These are phyloP conservation scores for Pandemis corylana DNA, from an alignment of 2,888 invertebrate species.

Conservation along the genomic window DNA sequence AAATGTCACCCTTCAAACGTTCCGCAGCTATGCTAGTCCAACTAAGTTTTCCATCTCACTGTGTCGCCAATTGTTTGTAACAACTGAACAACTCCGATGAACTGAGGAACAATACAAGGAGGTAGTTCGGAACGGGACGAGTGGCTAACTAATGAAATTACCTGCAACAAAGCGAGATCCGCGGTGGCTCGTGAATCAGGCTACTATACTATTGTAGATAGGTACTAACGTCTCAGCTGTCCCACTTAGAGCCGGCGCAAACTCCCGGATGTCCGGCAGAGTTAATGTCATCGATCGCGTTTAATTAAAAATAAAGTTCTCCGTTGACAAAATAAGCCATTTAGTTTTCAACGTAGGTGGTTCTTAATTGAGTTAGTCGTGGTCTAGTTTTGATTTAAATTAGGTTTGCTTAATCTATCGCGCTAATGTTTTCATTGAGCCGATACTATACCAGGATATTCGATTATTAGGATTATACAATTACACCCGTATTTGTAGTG, in stretches of 20 bases:
- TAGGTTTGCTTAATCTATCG: neutral
- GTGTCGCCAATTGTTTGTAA: constrained; percentile 36
- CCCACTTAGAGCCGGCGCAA: constrained; percentile 35
- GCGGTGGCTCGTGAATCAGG: constrained; percentile 56
- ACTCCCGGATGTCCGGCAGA: constrained; percentile 35
- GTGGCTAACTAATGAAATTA: constrained; percentile 69
- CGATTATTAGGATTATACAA: neutral
- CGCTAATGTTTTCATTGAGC: neutral
- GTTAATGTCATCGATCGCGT: constrained; percentile 31
- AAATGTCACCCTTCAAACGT: constrained; percentile 7
- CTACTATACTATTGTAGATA: constrained; percentile 16
- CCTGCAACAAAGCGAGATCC: constrained; percentile 69
- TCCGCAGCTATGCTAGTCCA: constrained; percentile 2
- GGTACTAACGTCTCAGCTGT: constrained; percentile 41
- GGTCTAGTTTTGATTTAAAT: neutral
- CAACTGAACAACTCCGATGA: constrained; percentile 31
- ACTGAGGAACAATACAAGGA: constrained; percentile 33
- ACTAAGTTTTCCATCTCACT: constrained; percentile 17
- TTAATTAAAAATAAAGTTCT: constrained; percentile 36
- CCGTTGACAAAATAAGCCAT: constrained; percentile 27
- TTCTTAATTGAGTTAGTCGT: constrained; percentile 5
- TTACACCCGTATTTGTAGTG: neutral
- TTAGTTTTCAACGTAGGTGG: constrained; percentile 7
- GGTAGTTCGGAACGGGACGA: constrained; percentile 44
- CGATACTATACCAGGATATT: neutral